phyloP scores from a whole-genome alignment of 2,113 vertebrate genomes.

The Stictonetta naevosa region DNA sequence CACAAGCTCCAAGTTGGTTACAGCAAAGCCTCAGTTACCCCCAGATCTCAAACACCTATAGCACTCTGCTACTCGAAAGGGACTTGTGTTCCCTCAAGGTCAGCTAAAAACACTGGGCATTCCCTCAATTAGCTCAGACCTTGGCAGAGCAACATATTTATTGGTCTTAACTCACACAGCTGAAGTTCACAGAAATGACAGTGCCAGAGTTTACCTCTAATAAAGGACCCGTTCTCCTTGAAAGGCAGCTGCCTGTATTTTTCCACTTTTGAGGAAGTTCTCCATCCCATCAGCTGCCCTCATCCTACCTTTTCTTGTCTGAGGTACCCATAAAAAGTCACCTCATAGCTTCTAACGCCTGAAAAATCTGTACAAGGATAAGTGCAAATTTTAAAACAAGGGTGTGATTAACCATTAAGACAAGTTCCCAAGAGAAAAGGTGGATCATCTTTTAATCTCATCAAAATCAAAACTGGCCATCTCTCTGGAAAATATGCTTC shows the following conservation, averaged over 20 bases:
- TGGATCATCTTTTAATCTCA: neutral
- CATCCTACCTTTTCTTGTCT: neutral
- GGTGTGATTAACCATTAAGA: neutral
- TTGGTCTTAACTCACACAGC: neutral
- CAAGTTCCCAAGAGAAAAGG: neutral
- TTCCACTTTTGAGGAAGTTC: slow-evolving; percentile 33
- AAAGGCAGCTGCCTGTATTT: slow-evolving; percentile 31
- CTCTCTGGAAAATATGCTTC: neutral
- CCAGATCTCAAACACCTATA: slow-evolving; percentile 19
- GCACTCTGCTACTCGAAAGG: neutral
- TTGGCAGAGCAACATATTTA: slow-evolving; percentile 1
- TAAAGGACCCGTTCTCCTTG: neutral
- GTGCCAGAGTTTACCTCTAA: neutral
- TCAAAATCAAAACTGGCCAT: neutral
- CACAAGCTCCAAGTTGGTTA: neutral
- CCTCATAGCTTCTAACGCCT: neutral
- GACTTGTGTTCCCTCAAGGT: slow-evolving; percentile 24
- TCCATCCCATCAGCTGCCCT: neutral
- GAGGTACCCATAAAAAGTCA: neutral
- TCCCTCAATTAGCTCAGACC: slow-evolving; percentile 22
- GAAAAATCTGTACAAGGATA: neutral
- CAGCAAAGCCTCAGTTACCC: slow-evolving; percentile 35
- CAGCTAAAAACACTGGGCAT: neutral
- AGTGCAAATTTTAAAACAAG: neutral
- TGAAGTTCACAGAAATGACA: slow-evolving; percentile 36